These are phyloP conservation scores for Odontamblyopus lacepedii DNA, from an alignment of 2,797 vertebrate species.

Conservation along the genomic window DNA sequence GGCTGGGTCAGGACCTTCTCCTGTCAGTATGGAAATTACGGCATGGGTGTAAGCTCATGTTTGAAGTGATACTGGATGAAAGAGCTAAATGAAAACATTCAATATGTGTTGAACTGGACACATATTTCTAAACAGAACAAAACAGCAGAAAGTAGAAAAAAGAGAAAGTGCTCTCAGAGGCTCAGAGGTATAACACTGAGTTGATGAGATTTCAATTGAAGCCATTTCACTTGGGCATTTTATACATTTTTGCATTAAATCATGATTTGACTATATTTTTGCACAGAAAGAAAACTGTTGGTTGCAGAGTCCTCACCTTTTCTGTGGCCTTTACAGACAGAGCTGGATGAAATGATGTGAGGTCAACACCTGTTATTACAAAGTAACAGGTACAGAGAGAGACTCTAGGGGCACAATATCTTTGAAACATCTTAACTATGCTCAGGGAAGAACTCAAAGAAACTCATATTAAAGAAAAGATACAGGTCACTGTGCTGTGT, in stretches of 20 bases:
- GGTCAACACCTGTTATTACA: conserved; percentile 35
- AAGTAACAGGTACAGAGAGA: background rate
- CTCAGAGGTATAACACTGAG: background rate
- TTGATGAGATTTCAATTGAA: background rate
- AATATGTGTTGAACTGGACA: background rate
- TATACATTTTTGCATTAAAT: conserved; percentile 45
- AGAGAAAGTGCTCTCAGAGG: background rate
- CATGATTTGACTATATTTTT: conserved; percentile 28
- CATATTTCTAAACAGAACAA: background rate
- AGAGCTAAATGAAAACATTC: background rate
- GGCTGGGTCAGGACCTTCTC: background rate
- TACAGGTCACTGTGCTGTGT: background rate
- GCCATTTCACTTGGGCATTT: conserved; percentile 34
- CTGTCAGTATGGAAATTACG: background rate
- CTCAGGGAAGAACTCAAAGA: background rate
- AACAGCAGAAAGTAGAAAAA: background rate
- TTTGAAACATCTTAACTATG: background rate
- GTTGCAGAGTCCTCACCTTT: background rate
- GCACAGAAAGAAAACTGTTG: conserved; percentile 28
- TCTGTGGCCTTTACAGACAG: background rate
- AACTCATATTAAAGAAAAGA: background rate
- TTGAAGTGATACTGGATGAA: background rate
- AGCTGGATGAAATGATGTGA: conserved; percentile 21
- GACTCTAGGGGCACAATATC: background rate
- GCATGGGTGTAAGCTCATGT: background rate